Evolutionary conservation across 2,797 vertebrate species (phyloP).

Genomic region (Meda fulgida): DNA sequence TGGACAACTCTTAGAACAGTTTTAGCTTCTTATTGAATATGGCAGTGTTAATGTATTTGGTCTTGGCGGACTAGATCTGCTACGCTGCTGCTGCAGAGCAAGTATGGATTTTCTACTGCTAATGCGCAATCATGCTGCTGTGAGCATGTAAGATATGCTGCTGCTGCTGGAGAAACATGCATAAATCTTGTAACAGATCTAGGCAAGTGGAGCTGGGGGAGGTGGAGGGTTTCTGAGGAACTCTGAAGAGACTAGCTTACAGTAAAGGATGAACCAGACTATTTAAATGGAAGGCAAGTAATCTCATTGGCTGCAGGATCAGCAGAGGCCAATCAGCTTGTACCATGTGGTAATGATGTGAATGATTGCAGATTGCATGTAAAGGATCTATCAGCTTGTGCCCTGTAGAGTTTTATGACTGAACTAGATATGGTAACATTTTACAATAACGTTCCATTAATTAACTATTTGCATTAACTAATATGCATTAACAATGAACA

Average conservation of each 20-base stretch:
- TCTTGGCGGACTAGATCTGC: too few relatives aligned
- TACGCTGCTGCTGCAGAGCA: too few relatives aligned
- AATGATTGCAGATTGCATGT: too few relatives aligned
- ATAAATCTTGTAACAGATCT: background rate
- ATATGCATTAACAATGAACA: background rate
- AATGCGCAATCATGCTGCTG: too few relatives aligned
- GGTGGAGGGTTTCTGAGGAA: background rate
- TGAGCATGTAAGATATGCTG: too few relatives aligned
- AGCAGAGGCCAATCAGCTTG: background rate
- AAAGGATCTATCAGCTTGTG: background rate
- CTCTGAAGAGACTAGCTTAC: background rate
- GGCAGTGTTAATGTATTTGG: too few relatives aligned
- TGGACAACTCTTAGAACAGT: too few relatives aligned
- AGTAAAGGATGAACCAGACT: background rate
- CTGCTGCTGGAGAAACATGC: too few relatives aligned
- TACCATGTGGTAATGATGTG: background rate
- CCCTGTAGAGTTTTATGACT: background rate
- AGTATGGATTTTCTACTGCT: too few relatives aligned
- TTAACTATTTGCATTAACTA: background rate
- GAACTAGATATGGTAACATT: background rate
- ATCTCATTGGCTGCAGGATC: background rate
- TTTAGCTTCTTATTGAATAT: too few relatives aligned
- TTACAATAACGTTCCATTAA: background rate
- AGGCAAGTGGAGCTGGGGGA: background rate
- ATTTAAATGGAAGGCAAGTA: background rate